These are phyloP conservation scores for Agrypnus murinus DNA, from an alignment of 2,888 invertebrate genomes.

Conservation along the genomic window DNA sequence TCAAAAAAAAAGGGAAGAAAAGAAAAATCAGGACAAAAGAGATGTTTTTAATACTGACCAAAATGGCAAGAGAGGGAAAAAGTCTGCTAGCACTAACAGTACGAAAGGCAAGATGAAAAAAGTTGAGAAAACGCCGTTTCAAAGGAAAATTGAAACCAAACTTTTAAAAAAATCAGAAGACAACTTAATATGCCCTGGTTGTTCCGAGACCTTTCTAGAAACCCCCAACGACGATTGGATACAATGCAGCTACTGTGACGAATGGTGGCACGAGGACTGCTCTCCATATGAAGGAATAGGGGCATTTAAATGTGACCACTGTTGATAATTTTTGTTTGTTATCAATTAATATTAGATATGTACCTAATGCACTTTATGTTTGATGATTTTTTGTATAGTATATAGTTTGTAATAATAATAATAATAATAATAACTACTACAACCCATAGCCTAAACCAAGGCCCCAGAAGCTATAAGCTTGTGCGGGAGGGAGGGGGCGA, in stretches of 20 bases:
- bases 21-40: not conserved
- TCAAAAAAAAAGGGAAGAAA: no score
- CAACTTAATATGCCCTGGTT: not conserved
- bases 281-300: slow-evolving; percentile 3
- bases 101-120: not conserved
- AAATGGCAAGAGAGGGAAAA: not conserved
- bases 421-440: no score
- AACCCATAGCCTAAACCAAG: no score
- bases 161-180: slow-evolving; percentile 13
- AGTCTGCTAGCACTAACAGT: not conserved
- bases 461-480: no score
- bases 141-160: slow-evolving; percentile 10
- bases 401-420: no score
- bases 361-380: no score
- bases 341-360: not conserved
- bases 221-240: slow-evolving; percentile 11
- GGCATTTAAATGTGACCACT: not conserved
- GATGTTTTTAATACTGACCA: not conserved
- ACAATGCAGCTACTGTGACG: no score
- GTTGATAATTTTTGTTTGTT: not conserved
- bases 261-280: not conserved
- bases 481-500: no score
- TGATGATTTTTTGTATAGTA: no score
- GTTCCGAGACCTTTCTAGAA: not conserved
- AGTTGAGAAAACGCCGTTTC: not conserved